Evolutionary conservation across 2,797 vertebrate species (phyloP).

Genomic region (Centropyge bicolor): DNA sequence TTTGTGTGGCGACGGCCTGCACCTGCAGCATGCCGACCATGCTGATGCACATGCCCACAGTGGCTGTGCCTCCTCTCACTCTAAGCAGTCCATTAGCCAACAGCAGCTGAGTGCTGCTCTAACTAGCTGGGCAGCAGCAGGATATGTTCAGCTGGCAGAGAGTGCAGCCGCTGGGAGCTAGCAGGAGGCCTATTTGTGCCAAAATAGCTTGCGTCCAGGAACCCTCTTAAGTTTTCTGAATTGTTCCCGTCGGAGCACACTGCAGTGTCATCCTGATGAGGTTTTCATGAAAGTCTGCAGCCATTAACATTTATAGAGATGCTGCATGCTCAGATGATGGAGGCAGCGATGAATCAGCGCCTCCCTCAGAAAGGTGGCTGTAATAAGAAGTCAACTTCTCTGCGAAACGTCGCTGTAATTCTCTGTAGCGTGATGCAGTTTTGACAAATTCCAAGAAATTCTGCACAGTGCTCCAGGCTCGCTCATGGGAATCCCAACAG

Average conservation of each 20-base stretch:
- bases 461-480: neutral
- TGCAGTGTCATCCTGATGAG: slow-evolving; percentile 31
- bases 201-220: slow-evolving; percentile 46
- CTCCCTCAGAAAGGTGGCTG: slow-evolving; percentile 10
- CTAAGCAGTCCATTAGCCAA: slow-evolving; percentile 67
- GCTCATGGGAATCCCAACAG: slow-evolving; percentile 37
- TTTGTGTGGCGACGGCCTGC: slow-evolving; percentile 47
- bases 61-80: slow-evolving; percentile 31
- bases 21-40: slow-evolving; percentile 57
- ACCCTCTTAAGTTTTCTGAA: slow-evolving; percentile 44
- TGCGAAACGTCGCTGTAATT: neutral
- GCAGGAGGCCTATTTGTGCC: slow-evolving; percentile 63
- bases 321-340: neutral
- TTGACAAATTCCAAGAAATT: slow-evolving; percentile 24
- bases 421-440: neutral
- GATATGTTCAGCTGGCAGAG: slow-evolving; percentile 64
- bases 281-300: slow-evolving; percentile 16
- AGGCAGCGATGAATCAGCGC: slow-evolving; percentile 5
- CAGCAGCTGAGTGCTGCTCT: slow-evolving; percentile 52
- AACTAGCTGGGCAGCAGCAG: slow-evolving; percentile 63
- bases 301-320: slow-evolving; percentile 38
- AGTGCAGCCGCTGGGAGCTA: slow-evolving; percentile 48
- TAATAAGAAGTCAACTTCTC: neutral
- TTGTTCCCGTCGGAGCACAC: slow-evolving; percentile 33
- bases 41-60: slow-evolving; percentile 35